Base-by-base conservation (phyloP, 2,113 vertebrate genomes). In the Oreochromis niloticus region DNA sequence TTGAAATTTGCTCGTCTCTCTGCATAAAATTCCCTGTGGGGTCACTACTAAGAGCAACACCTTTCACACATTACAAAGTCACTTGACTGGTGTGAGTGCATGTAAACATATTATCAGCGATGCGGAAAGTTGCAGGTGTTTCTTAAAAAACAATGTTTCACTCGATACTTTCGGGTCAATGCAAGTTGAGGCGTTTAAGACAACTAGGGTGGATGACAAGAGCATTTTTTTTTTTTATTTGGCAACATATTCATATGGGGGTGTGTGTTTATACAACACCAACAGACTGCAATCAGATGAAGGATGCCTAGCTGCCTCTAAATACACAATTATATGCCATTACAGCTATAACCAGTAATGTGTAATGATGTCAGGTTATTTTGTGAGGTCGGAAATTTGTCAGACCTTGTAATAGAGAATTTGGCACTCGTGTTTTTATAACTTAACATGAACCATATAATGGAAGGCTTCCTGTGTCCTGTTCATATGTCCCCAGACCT, bases 171-270 rank as follows among this genome's bases (percentile, higher is more conserved):
- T 71, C 2, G 1, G 41, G 22, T 24, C 36, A 43, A 73, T 10
- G 1, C n/a, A 73, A 73, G 39, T 43, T 24, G n/a, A 43, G n/a
- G 22, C 7, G 3, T 71, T 43, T 43, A 27, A 71, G 39, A 9
- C 63, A 71, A 41, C 36, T 71, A 43, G 36, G 5, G 12, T 24
- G 36, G n/a, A 43, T 71, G 66, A 73, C 3, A 24, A 73, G n/a
- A 32, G 36, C 32, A 4, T 34, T 11, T 19, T 19, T n/a, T n/a
- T n/a, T 63, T 7, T 0, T 2, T 1, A 34, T 17, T 63, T 36
- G 34, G 59, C 39, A 43, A 16, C 39, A 71, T 43, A 71, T 24
- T 43, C 13, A 71, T 27, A 43, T 1, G 13, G 22, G 66, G 6
- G 66, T 71, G 39, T 73, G 68, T 46, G 41, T 71, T 41, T 71